Base-by-base conservation (phyloP, 1,140 invertebrate species). In the Drosophila takahashii region DNA sequence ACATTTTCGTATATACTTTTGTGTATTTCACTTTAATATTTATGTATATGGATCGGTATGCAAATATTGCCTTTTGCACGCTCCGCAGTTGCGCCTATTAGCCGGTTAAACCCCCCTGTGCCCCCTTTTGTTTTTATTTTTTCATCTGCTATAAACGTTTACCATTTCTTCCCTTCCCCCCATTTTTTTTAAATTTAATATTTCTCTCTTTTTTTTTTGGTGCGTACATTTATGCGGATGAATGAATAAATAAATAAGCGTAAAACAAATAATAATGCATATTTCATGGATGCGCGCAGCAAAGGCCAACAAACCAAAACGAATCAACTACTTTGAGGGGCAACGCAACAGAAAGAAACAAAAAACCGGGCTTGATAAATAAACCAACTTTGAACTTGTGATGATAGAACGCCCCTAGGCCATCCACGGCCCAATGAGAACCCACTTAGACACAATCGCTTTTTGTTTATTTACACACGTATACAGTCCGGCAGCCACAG, bases 241-340 rank as follows among this genome's bases (percentile, higher is more conserved):
- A 81, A 87, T 83, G 79, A 72, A 87, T 87, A 81, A 78, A 81
- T 66, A 86, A 86, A 81, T 84, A 69, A 72, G 57, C 50, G 64
- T 75, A 67, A 81, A 78, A 69, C 73, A 87, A 81, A 87, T 85
- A 87, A 87, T 75, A 87, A 50, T 87, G 53, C 65, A 87, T 86
- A 78, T 87, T 86, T 87, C 48, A 79, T 71, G 61, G 57, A 48
- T 32, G 15, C 61, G 47, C 36, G 53, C 34, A 41, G 42, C 57
- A 58, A 36, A 42, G 69, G 45, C 56, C 74, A 71, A 56, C 29
- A 51, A 47, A 51, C 60, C 44, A 27, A 32, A 29, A 15, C 26
- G 34, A 58, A 61, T 39, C 29, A 16, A 41, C 61, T 51, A 39
- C 34, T 44, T 39, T 29, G 27, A 48, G 16, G n/a, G 34, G 6